These are phyloP conservation scores for Papilio elwesi DNA, from an alignment of 2,888 invertebrate species.

Conservation along the genomic window DNA sequence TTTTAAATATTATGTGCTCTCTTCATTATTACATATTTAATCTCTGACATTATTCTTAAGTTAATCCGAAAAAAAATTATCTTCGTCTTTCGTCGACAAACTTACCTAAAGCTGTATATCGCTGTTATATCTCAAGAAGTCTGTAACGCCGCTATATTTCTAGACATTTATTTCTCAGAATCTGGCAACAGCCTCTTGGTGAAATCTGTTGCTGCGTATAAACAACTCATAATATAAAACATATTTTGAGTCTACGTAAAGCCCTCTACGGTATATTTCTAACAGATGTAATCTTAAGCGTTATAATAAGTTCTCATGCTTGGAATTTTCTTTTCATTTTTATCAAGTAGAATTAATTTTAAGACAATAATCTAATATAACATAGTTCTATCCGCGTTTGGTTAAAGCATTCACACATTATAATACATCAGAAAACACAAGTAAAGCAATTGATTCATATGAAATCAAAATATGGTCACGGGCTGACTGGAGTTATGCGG, in stretches of 20 bases:
- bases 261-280: not conserved
- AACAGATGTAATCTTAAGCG: not conserved
- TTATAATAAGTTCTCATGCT: not conserved
- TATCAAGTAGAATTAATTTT: not conserved
- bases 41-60: too few species aligned
- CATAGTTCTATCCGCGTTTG: not conserved
- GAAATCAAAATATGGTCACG: too few species aligned
- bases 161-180: slow-evolving; percentile 12
- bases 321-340: not conserved
- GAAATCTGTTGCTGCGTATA: slow-evolving; percentile 34
- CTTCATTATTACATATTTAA: too few species aligned
- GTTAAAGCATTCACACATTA: too few species aligned
- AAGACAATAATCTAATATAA: not conserved
- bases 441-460: too few species aligned
- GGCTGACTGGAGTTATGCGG: too few species aligned
- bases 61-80: too few species aligned
- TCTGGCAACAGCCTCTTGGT: slow-evolving; percentile 21
- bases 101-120: not conserved
- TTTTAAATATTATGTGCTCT: too few species aligned
- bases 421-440: too few species aligned
- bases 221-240: slow-evolving; percentile 22
- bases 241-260: slow-evolving; percentile 9
- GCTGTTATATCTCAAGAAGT: slow-evolving; percentile 13
- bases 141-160: slow-evolving; percentile 19
- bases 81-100: slow-evolving; percentile 8